Percentiles rank a stretch among this genome's conserved stretches.
phyloP scores from a whole-genome alignment of 2,888 invertebrate species.

The Cordilura impudica region DNA sequence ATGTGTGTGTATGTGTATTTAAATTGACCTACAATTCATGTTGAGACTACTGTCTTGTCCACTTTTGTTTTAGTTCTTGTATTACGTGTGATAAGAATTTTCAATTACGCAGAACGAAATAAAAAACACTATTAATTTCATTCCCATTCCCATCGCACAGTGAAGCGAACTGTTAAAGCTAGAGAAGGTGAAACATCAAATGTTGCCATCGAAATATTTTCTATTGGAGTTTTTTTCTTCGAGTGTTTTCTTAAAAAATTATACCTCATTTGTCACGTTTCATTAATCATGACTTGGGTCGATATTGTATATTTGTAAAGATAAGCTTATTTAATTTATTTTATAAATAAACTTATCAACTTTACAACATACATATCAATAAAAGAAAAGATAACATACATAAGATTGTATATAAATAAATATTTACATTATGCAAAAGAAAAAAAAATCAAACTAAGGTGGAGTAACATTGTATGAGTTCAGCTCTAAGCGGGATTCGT shows the following conservation, averaged over 20 bases:
- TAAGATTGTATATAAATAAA: background rate
- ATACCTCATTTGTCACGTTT: no score
- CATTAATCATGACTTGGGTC: no score
- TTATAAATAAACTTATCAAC: constrained; percentile 15
- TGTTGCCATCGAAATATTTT: no score
- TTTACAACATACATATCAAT: constrained; percentile 12
- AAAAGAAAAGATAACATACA: constrained; percentile 9
- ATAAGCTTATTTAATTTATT: constrained; percentile 11
- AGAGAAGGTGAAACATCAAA: no score
- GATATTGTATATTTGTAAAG: background rate
- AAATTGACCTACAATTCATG: constrained; percentile 34
- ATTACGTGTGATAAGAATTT: constrained; percentile 43
- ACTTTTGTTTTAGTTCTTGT: background rate
- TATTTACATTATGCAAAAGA: background rate
- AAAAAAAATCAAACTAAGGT: no score
- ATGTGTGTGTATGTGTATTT: constrained; percentile 1
- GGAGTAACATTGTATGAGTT: no score
- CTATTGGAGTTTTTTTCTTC: no score
- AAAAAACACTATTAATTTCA: constrained; percentile 19
- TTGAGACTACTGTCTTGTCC: background rate
- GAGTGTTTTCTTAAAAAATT: no score
- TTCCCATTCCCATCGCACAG: background rate
- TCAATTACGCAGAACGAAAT: constrained; percentile 15
- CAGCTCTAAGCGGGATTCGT: no score
- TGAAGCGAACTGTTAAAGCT: constrained; percentile 3